phyloP scores from a whole-genome alignment of 2,888 invertebrate species.

The Tanytarsus gracilentus region DNA sequence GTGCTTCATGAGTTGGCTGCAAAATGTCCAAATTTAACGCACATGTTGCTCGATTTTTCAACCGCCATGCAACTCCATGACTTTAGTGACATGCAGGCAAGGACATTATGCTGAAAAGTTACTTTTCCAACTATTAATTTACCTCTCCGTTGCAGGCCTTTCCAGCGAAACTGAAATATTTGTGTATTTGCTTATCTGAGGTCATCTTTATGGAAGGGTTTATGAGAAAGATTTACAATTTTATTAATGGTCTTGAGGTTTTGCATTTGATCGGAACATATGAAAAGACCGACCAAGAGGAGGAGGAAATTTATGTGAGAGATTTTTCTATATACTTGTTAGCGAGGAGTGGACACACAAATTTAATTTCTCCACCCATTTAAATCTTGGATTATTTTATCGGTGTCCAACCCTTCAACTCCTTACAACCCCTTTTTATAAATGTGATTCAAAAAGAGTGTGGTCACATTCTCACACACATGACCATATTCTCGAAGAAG shows the following conservation, averaged over 20 bases:
- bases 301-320: constrained; percentile 89
- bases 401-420: no score
- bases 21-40: constrained; percentile 90
- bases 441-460: no score
- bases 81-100: constrained; percentile 96
- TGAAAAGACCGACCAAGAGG: constrained; percentile 95
- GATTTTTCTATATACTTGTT: neutral
- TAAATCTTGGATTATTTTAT: no score
- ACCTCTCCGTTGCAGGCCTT: constrained; percentile 97
- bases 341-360: no score
- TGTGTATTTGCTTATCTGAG: constrained; percentile 95
- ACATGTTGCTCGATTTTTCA: constrained; percentile 94
- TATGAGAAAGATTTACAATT: constrained; percentile 99
- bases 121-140: no score
- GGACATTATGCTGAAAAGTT: no score
- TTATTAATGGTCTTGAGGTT: constrained; percentile 95
- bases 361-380: no score
- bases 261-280: constrained; percentile 96
- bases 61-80: constrained; percentile 98
- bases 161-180: constrained; percentile 89
- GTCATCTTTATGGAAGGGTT: constrained; percentile 99
- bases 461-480: no score
- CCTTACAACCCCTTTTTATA: no score
- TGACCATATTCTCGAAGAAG: no score
- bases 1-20: constrained; percentile 94